phyloP scores from a whole-genome alignment of 2,797 vertebrate genomes.

The Nyctibius grandis region DNA sequence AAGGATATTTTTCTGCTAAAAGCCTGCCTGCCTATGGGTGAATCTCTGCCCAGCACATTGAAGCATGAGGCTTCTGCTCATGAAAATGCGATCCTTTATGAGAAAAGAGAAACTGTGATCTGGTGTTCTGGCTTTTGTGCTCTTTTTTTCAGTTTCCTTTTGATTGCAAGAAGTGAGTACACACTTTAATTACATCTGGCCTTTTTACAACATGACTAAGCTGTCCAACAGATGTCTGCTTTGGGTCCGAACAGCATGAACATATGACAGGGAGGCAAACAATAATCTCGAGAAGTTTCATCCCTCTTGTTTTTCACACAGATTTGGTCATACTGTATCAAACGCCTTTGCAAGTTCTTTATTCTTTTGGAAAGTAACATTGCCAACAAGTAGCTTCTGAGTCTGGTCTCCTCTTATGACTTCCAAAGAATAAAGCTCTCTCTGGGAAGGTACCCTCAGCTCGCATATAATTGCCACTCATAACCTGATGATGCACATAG shows the following conservation, averaged over 20 bases:
- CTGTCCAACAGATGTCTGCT: conserved; percentile 56
- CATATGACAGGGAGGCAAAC: conserved; percentile 4
- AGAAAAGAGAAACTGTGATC: conserved; percentile 19
- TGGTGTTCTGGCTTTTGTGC: neutral
- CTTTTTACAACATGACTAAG: conserved; percentile 29
- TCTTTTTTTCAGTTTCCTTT: conserved; percentile 22
- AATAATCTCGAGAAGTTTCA: neutral
- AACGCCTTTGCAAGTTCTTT: neutral
- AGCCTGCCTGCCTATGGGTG: neutral
- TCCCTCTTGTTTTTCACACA: neutral
- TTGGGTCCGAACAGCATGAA: neutral
- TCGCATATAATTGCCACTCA: neutral
- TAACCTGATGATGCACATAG: neutral
- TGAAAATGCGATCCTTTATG: neutral
- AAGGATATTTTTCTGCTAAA: neutral
- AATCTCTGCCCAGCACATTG: neutral
- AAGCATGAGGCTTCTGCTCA: neutral
- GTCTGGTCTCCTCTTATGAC: neutral
- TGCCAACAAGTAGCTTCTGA: neutral
- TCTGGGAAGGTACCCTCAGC: neutral
- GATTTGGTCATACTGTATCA: neutral
- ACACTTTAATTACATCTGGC: conserved; percentile 34
- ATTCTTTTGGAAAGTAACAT: neutral
- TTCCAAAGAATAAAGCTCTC: neutral
- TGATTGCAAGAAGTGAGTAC: neutral